Evolutionary conservation across 2,113 vertebrate species (phyloP).

Genomic region (Rhea pennata): DNA sequence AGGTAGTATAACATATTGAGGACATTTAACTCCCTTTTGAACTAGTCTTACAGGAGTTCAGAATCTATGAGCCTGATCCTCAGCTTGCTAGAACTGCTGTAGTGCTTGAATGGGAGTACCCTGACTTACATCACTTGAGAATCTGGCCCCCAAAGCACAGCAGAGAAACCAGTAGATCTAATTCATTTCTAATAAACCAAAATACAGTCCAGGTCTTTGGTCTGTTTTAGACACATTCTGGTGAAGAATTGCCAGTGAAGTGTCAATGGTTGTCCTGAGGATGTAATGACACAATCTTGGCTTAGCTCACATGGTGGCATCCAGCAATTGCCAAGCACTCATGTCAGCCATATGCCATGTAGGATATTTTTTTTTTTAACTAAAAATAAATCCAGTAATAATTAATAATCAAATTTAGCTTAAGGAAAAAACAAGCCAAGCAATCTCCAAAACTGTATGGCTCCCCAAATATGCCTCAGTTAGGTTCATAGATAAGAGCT

Average conservation of each 20-base stretch:
- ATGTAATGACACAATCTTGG: neutral
- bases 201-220: neutral
- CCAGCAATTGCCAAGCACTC: neutral
- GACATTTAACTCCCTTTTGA: neutral
- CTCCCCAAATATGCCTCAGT: neutral
- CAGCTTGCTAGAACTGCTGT: neutral
- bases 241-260: neutral
- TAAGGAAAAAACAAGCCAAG: neutral
- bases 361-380: neutral
- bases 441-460: neutral
- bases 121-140: neutral
- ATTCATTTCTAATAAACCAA: neutral
- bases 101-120: neutral
- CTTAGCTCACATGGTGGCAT: neutral
- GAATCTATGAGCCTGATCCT: neutral
- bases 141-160: neutral
- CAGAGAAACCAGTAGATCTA: neutral
- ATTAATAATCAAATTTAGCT: neutral
- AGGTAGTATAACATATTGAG: neutral
- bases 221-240: neutral
- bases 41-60: neutral
- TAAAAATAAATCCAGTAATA: neutral
- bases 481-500: neutral
- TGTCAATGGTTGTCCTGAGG: neutral
- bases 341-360: neutral